Conservation (phyloP, 2,888 invertebrate species). For the Polydrusus tereticollis region DNA sequence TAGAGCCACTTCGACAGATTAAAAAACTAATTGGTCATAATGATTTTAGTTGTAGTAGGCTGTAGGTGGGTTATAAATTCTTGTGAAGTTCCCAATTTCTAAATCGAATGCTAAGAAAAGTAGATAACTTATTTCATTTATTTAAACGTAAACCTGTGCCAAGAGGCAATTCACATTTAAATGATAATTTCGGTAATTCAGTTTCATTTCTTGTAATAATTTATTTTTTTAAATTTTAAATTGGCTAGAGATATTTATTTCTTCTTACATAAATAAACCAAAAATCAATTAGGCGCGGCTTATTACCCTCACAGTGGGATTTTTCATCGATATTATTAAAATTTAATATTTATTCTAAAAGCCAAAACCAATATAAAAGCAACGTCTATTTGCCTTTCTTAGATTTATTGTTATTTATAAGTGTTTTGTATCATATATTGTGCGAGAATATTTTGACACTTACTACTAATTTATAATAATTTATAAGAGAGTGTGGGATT, state of each 20-base stretch:
- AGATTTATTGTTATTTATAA: slow-evolving; percentile 10
- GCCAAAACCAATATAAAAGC: slow-evolving; percentile 2
- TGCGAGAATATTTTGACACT: slow-evolving; percentile 13
- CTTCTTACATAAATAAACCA: background rate
- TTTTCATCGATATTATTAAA: slow-evolving; percentile 1
- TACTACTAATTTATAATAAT: slow-evolving; percentile 13
- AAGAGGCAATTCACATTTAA: no score
- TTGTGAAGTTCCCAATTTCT: no score
- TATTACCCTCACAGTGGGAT: background rate
- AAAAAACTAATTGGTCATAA: no score
- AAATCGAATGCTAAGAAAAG: no score
- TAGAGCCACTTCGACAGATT: no score
- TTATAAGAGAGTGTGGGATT: slow-evolving; percentile 10
- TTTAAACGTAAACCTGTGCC: no score
- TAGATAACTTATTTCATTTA: no score
- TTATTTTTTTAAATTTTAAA: background rate
- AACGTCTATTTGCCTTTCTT: background rate
- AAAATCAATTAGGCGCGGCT: slow-evolving; percentile 9
- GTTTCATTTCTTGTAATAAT: no score
- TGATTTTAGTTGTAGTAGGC: no score
- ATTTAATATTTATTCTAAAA: background rate
- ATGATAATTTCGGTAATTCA: no score
- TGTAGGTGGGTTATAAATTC: no score
- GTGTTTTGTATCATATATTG: background rate
- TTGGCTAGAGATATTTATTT: background rate